Evolutionary conservation across 2,888 invertebrate genomes (phyloP).

Genomic region (Tholera decimalis): DNA sequence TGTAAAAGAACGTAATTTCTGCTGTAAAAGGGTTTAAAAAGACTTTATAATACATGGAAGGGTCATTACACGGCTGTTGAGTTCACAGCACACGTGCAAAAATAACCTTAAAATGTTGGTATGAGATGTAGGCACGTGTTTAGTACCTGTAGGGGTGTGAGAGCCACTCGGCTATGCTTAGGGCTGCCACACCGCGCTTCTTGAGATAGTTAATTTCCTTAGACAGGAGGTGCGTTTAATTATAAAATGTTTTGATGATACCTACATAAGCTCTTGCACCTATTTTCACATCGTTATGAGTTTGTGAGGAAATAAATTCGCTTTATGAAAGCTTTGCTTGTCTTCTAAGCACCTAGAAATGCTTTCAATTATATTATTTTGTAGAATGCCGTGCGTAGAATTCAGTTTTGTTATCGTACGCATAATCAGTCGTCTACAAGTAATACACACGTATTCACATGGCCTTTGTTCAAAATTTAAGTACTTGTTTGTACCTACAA

Average conservation of each 20-base stretch:
- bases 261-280: constrained; percentile 10
- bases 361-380: neutral
- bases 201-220: constrained; percentile 61
- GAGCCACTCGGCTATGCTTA: constrained; percentile 56
- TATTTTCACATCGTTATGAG: constrained; percentile 12
- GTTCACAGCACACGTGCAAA: constrained; percentile 84
- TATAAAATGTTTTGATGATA: constrained; percentile 40
- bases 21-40: constrained; percentile 82
- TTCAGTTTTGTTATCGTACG: neutral
- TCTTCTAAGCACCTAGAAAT: neutral
- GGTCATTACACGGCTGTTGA: constrained; percentile 87
- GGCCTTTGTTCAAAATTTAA: neutral
- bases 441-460: too few relatives aligned
- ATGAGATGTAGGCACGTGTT: constrained; percentile 65
- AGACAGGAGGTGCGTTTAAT: constrained; percentile 43
- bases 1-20: constrained; percentile 84
- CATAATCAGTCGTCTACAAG: too few relatives aligned
- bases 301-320: neutral
- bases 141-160: constrained; percentile 60
- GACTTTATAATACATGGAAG: constrained; percentile 85
- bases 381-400: too few relatives aligned
- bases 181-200: constrained; percentile 53
- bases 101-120: constrained; percentile 77
- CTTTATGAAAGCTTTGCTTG: neutral
- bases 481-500: neutral